Percentiles rank a stretch among this genome's conserved stretches.
Evolutionary conservation across 1,140 invertebrate genomes (phyloP).

Genomic region (Rhopalosiphum maidis): DNA sequence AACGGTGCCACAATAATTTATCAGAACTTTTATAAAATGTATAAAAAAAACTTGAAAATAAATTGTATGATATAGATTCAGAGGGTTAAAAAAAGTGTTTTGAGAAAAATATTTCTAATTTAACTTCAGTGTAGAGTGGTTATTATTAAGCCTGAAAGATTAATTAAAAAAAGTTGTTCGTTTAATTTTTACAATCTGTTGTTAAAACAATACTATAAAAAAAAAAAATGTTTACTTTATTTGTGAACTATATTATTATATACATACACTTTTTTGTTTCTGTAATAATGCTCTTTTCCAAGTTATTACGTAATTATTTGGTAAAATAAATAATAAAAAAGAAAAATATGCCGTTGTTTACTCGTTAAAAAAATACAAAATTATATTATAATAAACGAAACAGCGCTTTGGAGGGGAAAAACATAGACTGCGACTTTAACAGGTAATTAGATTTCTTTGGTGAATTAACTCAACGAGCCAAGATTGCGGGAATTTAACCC

Average conservation of each 20-base stretch:
- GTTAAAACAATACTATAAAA: constrained; percentile 43
- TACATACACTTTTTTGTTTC: constrained; percentile 24
- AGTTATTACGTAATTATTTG: constrained; percentile 54
- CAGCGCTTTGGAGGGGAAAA: background rate
- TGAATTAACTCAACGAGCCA: constrained; percentile 14
- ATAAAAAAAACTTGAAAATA: background rate
- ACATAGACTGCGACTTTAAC: constrained; percentile 42
- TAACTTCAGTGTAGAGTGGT: constrained; percentile 51
- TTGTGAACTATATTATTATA: background rate
- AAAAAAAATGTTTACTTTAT: constrained; percentile 25
- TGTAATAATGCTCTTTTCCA: constrained; percentile 38
- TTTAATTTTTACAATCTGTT: constrained; percentile 57
- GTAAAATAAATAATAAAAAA: constrained; percentile 38
- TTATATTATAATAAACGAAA: constrained; percentile 36
- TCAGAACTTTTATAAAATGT: constrained; percentile 21
- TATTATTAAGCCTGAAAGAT: constrained; percentile 55
- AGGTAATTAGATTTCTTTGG: constrained; percentile 57
- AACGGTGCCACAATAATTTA: background rate
- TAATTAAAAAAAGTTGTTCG: constrained; percentile 57
- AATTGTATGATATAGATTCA: background rate
- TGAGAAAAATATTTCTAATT: constrained; percentile 49
- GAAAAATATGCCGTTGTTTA: constrained; percentile 39
- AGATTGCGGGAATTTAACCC: constrained; percentile 6
- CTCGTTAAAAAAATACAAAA: constrained; percentile 38
- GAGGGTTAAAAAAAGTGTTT: background rate